Conservation (phyloP, 2,888 invertebrate genomes). For the Adineta ricciae region DNA sequence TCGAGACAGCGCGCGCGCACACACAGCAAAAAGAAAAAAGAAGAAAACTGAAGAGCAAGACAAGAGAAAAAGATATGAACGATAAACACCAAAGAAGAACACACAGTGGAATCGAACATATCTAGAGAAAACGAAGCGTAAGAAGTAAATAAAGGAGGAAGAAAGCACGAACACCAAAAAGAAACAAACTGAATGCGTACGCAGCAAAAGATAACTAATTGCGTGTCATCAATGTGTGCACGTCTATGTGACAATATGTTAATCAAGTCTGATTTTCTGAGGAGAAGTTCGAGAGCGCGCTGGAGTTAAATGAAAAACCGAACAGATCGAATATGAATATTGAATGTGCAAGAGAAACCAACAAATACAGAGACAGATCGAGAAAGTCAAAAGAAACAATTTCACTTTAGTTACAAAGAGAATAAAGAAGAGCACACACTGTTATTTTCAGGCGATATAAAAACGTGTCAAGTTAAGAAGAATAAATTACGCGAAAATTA, state of each 20-base stretch:
- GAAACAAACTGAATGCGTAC: not conserved
- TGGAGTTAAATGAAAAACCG: not conserved
- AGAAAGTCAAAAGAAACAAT: not conserved
- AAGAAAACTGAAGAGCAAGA: not conserved
- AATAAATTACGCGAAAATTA: conserved; percentile 11
- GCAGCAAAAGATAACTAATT: not conserved
- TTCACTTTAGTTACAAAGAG: conserved; percentile 3
- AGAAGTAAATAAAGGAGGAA: not conserved
- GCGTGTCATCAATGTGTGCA: not conserved
- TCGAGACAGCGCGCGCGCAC: not conserved
- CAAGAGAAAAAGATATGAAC: not conserved
- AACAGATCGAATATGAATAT: not conserved
- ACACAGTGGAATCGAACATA: not conserved
- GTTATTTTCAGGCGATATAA: conserved; percentile 6
- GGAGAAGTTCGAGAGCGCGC: not conserved
- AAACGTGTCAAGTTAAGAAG: conserved; percentile 6
- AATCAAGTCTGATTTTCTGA: not conserved
- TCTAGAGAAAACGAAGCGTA: not conserved
- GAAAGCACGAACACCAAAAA: not conserved
- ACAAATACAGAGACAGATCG: not conserved
- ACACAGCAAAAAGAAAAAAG: not conserved
- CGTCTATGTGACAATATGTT: not conserved
- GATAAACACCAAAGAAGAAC: not conserved
- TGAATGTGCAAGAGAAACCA: not conserved
- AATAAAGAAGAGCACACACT: not conserved